Conservation (phyloP, 1,140 invertebrate genomes). For the Colletes latitarsis region DNA sequence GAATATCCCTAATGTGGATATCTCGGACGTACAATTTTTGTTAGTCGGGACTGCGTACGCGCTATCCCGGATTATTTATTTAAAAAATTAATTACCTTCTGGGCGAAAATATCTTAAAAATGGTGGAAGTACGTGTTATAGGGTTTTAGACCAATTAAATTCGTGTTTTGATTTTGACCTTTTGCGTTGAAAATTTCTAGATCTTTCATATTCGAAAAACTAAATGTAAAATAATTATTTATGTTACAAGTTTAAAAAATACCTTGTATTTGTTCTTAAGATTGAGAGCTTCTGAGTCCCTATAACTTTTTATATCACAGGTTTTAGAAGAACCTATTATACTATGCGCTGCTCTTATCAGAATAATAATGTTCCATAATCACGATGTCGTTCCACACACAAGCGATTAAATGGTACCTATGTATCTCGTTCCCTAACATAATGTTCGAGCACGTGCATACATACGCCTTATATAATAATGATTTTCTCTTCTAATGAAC, state of each 20-base stretch:
- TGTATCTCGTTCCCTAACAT: background rate
- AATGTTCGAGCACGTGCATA: background rate
- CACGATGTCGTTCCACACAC: background rate
- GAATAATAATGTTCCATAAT: slow-evolving; percentile 7
- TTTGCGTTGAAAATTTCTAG: too few species aligned
- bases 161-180: too few species aligned
- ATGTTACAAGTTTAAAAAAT: too few species aligned
- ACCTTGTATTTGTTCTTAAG: background rate
- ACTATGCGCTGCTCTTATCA: background rate
- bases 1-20: slow-evolving; percentile 68
- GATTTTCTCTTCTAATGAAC: slow-evolving; percentile 18
- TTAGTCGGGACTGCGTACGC: slow-evolving; percentile 79
- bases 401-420: slow-evolving; percentile 21
- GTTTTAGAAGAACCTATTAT: background rate
- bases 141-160: too few species aligned
- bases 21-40: slow-evolving; percentile 68
- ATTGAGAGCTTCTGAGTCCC: background rate
- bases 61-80: slow-evolving; percentile 57
- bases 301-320: background rate
- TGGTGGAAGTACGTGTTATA: too few species aligned
- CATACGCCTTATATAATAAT: background rate
- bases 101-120: too few species aligned
- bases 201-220: too few species aligned
- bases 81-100: background rate
- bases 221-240: background rate